Conservation (phyloP, 2,113 vertebrate species). For the Hipposideros armiger region DNA sequence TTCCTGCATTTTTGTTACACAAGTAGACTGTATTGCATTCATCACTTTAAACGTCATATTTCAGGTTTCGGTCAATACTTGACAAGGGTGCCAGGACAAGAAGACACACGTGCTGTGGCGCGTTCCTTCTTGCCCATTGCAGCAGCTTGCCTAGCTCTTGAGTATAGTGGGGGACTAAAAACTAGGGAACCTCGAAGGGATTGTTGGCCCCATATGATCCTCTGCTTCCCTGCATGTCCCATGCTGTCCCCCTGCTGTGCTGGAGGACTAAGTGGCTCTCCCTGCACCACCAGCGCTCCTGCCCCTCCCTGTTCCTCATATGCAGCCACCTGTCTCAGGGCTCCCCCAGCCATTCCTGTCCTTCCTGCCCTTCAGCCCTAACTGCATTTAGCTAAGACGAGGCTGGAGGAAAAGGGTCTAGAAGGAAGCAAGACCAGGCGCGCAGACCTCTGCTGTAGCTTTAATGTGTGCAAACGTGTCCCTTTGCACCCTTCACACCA, state of each 20-base stretch:
- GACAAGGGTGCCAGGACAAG: conserved; percentile 16
- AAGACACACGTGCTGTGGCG: background rate
- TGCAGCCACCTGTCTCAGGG: conserved; percentile 40
- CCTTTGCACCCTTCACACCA: background rate
- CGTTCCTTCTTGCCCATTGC: background rate
- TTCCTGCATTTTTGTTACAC: conserved; percentile 64
- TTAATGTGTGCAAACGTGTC: no score
- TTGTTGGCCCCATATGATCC: background rate
- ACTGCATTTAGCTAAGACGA: background rate
- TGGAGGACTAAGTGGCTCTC: background rate
- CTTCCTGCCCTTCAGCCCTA: background rate
- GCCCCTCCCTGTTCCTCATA: background rate
- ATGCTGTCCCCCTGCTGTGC: background rate
- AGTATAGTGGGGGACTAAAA: background rate
- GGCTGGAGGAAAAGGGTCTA: background rate
- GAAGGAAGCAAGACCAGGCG: background rate
- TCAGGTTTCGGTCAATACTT: conserved; percentile 10
- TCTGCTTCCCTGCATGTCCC: background rate
- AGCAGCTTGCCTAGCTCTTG: background rate
- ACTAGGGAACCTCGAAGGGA: background rate
- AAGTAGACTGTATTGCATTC: background rate
- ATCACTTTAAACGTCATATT: background rate
- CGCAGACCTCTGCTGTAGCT: background rate
- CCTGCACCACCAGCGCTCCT: background rate
- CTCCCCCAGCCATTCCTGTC: background rate